Conservation (phyloP, 2,888 invertebrate species). For the Mimachlamys varia region DNA sequence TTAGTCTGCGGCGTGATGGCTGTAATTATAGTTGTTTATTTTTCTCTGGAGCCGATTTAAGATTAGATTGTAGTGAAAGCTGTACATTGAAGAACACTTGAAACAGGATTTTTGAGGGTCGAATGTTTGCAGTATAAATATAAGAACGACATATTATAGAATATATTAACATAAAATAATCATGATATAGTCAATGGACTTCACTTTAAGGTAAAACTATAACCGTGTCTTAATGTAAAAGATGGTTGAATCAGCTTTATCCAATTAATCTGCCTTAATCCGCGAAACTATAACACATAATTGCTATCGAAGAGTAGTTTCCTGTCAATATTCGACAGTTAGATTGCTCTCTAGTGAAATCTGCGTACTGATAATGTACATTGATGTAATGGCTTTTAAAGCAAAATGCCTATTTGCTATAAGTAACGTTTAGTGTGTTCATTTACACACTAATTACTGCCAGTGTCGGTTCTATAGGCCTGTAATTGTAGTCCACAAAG, state of each 20-base stretch:
- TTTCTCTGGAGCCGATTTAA: neutral
- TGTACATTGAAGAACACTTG: neutral
- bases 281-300: neutral
- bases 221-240: too few relatives aligned
- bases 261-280: neutral
- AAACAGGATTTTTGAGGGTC: neutral
- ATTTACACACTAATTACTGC: constrained; percentile 18
- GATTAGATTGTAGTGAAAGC: neutral
- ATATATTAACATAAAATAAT: too few relatives aligned
- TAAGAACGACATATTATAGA: neutral
- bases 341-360: neutral
- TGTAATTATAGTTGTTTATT: constrained; percentile 9
- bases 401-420: constrained; percentile 13
- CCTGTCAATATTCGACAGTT: neutral
- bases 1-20: neutral
- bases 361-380: neutral
- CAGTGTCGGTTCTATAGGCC: neutral
- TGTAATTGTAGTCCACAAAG: neutral
- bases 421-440: neutral
- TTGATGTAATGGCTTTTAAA: neutral
- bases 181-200: too few relatives aligned
- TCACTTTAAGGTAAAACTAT: too few relatives aligned
- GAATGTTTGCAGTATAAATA: neutral
- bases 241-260: neutral
- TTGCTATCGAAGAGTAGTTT: neutral